Evolutionary conservation across 2,888 invertebrate species (phyloP).

Genomic region (Ophonus ardosiacus): DNA sequence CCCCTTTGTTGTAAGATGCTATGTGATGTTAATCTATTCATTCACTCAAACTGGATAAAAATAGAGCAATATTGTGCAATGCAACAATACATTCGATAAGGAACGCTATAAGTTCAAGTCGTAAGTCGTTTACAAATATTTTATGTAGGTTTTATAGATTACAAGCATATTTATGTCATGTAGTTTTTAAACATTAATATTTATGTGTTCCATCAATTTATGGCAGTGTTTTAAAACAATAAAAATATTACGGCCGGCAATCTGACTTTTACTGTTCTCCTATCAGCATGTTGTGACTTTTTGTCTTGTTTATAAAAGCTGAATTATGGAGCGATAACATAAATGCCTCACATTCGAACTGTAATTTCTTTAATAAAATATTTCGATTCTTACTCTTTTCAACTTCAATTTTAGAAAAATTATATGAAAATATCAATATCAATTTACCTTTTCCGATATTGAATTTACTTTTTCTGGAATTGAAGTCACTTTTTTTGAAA

Average conservation of each 20-base stretch:
- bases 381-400: no score
- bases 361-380: not conserved
- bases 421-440: no score
- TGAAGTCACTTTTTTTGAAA: no score
- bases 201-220: conserved; percentile 58
- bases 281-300: conserved; percentile 40
- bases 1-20: conserved; percentile 55
- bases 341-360: conserved; percentile 1
- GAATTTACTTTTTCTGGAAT: no score
- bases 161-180: conserved; percentile 52
- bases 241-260: conserved; percentile 36
- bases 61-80: conserved; percentile 23
- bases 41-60: not conserved
- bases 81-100: not conserved
- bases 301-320: conserved; percentile 31
- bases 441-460: no score
- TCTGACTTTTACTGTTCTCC: conserved; percentile 30
- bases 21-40: conserved; percentile 9
- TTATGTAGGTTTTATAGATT: conserved; percentile 57
- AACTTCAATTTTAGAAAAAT: no score
- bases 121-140: conserved; percentile 36
- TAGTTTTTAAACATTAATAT: conserved; percentile 54
- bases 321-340: conserved; percentile 24
- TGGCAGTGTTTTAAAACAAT: conserved; percentile 48
- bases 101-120: not conserved